A percentile compares a stretch with the other conserved stretches of the same genome.
phyloP scores from a whole-genome alignment of 2,888 invertebrate genomes.

The Nomada ferruginata region DNA sequence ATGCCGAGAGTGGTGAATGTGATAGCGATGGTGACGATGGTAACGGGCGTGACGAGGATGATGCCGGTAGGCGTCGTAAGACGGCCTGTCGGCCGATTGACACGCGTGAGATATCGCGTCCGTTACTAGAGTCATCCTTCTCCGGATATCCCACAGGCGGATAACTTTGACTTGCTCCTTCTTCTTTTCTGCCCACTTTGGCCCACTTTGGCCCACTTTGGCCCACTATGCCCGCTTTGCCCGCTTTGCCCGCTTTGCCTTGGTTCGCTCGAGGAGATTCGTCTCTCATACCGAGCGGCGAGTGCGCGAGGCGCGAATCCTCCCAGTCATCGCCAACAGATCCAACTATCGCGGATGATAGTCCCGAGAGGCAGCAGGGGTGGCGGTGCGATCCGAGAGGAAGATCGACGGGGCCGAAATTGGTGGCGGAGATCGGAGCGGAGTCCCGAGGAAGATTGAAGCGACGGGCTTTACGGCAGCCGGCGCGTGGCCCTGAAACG shows the following conservation, averaged over 20 bases:
- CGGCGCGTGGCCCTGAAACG: constrained; percentile 61
- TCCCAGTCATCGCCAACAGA: constrained; percentile 1
- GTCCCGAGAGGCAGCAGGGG: no score
- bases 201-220: no score
- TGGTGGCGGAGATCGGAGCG: constrained; percentile 79
- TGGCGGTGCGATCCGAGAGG: no score
- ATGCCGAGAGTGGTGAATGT: constrained; percentile 62
- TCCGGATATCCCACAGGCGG: constrained; percentile 46
- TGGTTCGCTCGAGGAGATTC: no score
- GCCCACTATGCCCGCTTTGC: no score
- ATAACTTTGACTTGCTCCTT: neutral
- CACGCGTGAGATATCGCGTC: constrained; percentile 80
- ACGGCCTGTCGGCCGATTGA: constrained; percentile 78
- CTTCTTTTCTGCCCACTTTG: neutral
- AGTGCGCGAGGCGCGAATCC: neutral
- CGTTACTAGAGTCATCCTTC: constrained; percentile 83
- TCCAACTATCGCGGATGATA: no score
- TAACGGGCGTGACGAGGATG: constrained; percentile 61
- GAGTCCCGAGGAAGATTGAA: constrained; percentile 71
- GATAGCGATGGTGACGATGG: constrained; percentile 68
- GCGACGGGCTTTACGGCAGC: constrained; percentile 44
- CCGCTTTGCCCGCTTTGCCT: no score
- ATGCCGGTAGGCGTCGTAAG: constrained; percentile 77
- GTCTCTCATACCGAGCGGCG: constrained; percentile 12
- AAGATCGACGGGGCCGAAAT: constrained; percentile 69